phyloP scores from a whole-genome alignment of 1,140 invertebrate species.

The Drosophila sucinea region DNA sequence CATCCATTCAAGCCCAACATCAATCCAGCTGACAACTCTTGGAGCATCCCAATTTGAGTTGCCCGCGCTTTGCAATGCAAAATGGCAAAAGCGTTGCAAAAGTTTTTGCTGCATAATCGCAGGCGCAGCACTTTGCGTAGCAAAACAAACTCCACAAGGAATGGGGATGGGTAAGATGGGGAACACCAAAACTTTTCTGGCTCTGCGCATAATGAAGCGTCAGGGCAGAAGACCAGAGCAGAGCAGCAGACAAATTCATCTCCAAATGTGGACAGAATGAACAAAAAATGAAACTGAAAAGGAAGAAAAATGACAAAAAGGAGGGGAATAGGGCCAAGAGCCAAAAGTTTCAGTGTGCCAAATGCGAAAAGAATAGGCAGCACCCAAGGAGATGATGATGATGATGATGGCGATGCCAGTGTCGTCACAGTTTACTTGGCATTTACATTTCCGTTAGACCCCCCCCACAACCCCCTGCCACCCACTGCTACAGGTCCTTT shows the following conservation, averaged over 20 bases:
- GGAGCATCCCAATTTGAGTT: conserved; percentile 75
- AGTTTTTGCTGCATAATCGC: conserved; percentile 80
- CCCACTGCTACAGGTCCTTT: conserved; percentile 25
- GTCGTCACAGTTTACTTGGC: conserved; percentile 68
- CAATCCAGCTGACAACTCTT: conserved; percentile 53
- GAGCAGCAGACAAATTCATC: conserved; percentile 73
- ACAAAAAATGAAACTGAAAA: conserved; percentile 2
- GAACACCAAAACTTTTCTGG: conserved; percentile 58
- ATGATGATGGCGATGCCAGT: conserved; percentile 16
- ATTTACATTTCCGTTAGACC: conserved; percentile 62
- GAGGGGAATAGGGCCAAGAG: background rate
- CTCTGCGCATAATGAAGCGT: conserved; percentile 69
- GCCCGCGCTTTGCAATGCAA: conserved; percentile 75
- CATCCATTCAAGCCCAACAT: conserved; percentile 26
- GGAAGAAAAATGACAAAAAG: conserved; percentile 13
- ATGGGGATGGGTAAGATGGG: background rate
- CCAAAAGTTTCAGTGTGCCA: conserved; percentile 65
- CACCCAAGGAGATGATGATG: conserved; percentile 16
- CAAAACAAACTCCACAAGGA: conserved; percentile 52
- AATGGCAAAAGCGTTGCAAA: conserved; percentile 58
- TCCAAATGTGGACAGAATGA: conserved; percentile 67
- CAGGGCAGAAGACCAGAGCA: conserved; percentile 24
- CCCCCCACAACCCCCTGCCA: conserved; percentile 22
- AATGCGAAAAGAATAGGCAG: conserved; percentile 71
- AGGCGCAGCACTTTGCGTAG: conserved; percentile 71